A percentile compares a stretch with the other conserved stretches of the same genome.
Conservation (phyloP, 2,797 vertebrate genomes). For the Podargus strigoides region DNA sequence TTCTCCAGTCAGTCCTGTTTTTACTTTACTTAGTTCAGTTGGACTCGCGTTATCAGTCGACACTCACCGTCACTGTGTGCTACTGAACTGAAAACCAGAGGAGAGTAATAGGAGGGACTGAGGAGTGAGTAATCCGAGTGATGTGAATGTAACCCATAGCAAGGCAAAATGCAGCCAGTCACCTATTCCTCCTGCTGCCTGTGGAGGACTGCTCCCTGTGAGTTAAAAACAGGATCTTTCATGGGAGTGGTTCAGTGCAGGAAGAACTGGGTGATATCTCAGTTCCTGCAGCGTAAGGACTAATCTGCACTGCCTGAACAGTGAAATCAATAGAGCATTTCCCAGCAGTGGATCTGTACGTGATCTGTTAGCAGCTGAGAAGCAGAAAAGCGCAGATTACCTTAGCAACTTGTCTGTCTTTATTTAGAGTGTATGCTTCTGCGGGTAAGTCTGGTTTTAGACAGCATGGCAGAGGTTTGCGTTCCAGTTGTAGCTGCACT, state of each 20-base stretch:
- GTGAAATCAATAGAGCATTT: not conserved
- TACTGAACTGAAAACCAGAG: constrained; percentile 16
- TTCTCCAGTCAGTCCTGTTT: constrained; percentile 51
- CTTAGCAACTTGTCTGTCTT: not conserved
- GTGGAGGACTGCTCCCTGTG: not conserved
- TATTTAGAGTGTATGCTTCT: not conserved
- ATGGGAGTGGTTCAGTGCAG: not conserved
- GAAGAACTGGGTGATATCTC: not conserved
- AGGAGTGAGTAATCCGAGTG: not conserved
- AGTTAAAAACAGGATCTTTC: not conserved
- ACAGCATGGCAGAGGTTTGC: rapidly evolving
- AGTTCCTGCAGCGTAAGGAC: not conserved
- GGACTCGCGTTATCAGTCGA: constrained; percentile 20
- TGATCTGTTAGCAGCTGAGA: not conserved
- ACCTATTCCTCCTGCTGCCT: not conserved
- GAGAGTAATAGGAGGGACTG: not conserved
- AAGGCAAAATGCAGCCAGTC: not conserved
- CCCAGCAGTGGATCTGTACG: not conserved
- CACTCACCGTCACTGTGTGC: constrained; percentile 15
- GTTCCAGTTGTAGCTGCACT: not conserved
- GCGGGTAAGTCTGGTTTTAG: not conserved
- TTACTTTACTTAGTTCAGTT: constrained; percentile 31
- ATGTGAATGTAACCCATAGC: not conserved
- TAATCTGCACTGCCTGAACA: not conserved
- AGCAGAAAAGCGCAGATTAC: not conserved